Evolutionary conservation across 2,888 invertebrate species (phyloP), one percentile per base, ranked within the genome.

Genomic region (Ethmia dodecea): DNA sequence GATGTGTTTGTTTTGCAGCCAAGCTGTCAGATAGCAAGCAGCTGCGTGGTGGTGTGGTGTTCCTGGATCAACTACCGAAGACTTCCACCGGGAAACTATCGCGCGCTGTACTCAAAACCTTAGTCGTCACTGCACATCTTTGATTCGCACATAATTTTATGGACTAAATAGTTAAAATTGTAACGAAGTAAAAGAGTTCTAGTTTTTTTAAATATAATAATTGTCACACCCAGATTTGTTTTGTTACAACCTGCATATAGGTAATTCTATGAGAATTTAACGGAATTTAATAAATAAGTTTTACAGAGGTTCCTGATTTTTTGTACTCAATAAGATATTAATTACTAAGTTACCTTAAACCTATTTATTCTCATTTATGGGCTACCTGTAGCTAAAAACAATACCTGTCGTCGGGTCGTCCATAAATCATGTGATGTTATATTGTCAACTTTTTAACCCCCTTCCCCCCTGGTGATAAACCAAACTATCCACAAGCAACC

Each of bases 1-100:
- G 5, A 18, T 18, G 9, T 18, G 5, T 11, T 33, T 27, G 31
- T 28, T 20, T 60, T 64, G 14, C 55, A 76, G 76, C 47, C 31
- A 62, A 63, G 25, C 37, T 75, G 18, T 60, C 70, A 0, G 68
- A 62, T 10, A 42, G 47, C 9, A 75, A 76, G 28, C 56, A 60
- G 15, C 41, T 76, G 5, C 49, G 60, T 2, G 76, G 74, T 0
- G 74, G 74, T 0, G 73, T 76, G 0, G 38, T 65, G 1, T 74
- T 76, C 39, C 13, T 73, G 14, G 50, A 62, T 0, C 37, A 48
- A 20, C 33, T 75, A 3, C 71, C 70, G 0, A 24, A 50, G 28
- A 70, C 70, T 0, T 55, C 68, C 1, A 51, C 60, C 1, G 60
- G 59, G 0, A 74, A 74, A 47, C 13, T 67, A 0, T 51, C 61